These are phyloP conservation scores for Cricetomys ansorgei DNA, from an alignment of 2,113 vertebrate species.

Conservation along the genomic window DNA sequence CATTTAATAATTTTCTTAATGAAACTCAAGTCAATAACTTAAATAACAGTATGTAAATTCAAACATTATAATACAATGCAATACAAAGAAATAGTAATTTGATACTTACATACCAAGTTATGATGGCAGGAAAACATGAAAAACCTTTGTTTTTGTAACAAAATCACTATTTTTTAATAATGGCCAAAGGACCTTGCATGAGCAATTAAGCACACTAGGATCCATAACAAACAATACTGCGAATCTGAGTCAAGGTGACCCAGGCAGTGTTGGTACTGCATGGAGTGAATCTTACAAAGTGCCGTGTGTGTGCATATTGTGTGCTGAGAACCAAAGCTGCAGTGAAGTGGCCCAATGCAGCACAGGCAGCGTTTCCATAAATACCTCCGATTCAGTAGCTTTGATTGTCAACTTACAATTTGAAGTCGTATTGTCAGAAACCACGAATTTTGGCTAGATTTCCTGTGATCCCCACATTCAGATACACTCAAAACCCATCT, in stretches of 20 bases:
- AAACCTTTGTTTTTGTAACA: not conserved
- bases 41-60: not conserved
- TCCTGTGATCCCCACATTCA: not conserved
- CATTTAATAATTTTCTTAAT: not conserved
- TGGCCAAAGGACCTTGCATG: not conserved
- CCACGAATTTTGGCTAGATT: not conserved
- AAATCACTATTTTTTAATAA: not conserved
- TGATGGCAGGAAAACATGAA: not conserved
- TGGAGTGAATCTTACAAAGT: not conserved
- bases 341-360: not conserved
- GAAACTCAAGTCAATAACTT: not conserved
- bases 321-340: not conserved
- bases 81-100: not conserved
- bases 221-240: not conserved
- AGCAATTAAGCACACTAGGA: not conserved
- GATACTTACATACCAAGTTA: not conserved
- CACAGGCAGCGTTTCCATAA: not conserved
- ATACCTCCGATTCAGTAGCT: no score
- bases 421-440: not conserved
- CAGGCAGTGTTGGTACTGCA: not conserved
- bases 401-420: not conserved
- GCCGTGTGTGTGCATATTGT: not conserved
- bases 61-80: not conserved
- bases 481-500: not conserved
- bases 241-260: no score